phyloP scores from a whole-genome alignment of 2,113 vertebrate species.

The Corythornis madagascariensis region DNA sequence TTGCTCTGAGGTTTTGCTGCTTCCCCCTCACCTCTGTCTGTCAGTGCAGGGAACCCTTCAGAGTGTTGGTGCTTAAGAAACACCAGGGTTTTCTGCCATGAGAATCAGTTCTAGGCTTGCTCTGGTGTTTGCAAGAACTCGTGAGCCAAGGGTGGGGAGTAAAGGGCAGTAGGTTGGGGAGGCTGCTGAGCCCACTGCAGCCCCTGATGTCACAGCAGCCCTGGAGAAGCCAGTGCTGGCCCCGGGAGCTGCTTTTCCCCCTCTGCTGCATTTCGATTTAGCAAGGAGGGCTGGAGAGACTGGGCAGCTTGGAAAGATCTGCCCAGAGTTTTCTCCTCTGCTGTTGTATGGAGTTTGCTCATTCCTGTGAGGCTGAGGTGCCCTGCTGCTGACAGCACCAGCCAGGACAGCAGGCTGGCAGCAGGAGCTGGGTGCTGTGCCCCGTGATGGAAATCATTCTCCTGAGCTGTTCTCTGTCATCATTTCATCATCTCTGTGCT shows the following conservation, averaged over 20 bases:
- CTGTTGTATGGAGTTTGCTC: not conserved
- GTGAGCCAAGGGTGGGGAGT: not conserved
- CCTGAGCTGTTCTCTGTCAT: not conserved
- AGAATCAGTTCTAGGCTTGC: not conserved
- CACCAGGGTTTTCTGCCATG: not conserved
- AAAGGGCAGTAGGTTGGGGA: not conserved
- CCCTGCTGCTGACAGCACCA: not conserved
- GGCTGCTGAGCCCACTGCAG: not conserved
- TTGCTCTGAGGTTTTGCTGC: not conserved
- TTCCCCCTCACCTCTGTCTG: not conserved
- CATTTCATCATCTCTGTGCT: not conserved
- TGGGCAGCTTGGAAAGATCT: not conserved
- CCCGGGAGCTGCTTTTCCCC: fast-evolving
- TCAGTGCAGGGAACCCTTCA: not conserved
- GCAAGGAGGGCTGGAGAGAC: not conserved
- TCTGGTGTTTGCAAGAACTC: not conserved
- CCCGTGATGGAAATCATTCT: not conserved
- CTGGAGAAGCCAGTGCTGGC: too few species aligned
- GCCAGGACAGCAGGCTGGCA: fast-evolving
- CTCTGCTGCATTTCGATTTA: not conserved
- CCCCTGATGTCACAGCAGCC: not conserved
- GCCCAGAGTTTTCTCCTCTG: not conserved
- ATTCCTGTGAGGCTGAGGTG: not conserved
- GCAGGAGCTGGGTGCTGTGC: not conserved
- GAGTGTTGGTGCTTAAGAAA: not conserved